phyloP scores from a whole-genome alignment of 1,140 invertebrate species.

The Portunus trituberculatus region DNA sequence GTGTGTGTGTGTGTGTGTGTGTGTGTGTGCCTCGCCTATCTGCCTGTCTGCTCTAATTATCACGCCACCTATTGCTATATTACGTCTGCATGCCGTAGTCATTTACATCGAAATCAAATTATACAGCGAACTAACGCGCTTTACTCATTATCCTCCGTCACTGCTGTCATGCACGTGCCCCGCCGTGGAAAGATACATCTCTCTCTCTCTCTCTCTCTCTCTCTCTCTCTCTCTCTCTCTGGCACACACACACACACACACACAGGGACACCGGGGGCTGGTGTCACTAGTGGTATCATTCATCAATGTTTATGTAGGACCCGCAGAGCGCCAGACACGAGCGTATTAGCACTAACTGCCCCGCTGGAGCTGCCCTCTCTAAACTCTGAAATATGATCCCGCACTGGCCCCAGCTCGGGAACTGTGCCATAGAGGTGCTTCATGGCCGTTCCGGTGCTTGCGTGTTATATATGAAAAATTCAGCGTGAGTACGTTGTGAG shows the following conservation, averaged over 20 bases:
- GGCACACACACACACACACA: neutral
- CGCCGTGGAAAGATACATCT: no score
- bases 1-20: no score
- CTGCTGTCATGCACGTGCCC: no score
- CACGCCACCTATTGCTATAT: neutral
- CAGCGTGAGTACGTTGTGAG: neutral
- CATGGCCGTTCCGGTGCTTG: neutral
- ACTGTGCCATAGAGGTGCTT: neutral
- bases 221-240: neutral
- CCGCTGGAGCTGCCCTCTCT: neutral
- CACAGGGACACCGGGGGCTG: neutral
- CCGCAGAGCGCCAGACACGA: neutral
- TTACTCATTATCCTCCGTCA: neutral
- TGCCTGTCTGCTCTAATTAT: neutral
- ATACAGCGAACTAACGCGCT: neutral
- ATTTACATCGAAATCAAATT: neutral
- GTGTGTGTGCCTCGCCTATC: no score
- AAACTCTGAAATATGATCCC: neutral
- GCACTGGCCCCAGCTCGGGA: neutral
- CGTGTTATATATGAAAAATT: neutral
- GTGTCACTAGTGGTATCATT: neutral
- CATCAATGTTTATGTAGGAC: neutral
- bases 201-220: no score
- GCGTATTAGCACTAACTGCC: neutral
- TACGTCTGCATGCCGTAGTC: neutral